Percentiles rank a stretch among this genome's conserved stretches.
These are phyloP conservation scores for Drosophila picticornis DNA, from an alignment of 2,888 invertebrate species.

Conservation along the genomic window DNA sequence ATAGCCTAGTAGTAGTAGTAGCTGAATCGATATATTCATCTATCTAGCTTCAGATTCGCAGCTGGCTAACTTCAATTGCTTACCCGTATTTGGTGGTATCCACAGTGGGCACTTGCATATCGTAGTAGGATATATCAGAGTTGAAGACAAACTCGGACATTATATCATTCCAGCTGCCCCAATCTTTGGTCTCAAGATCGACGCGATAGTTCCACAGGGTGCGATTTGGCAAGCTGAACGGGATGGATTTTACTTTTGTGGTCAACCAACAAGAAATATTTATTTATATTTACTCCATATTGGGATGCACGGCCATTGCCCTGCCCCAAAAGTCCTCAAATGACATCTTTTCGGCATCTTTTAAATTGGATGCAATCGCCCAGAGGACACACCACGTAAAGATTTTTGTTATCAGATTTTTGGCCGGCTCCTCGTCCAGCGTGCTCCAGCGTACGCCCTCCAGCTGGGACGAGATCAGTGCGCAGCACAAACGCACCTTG, in stretches of 20 bases:
- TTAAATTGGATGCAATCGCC: constrained; percentile 94
- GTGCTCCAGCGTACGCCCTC: constrained; percentile 87
- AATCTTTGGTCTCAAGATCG: constrained; percentile 89
- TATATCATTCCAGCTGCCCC: constrained; percentile 92
- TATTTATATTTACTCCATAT: constrained; percentile 64
- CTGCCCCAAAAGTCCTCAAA: constrained; percentile 90
- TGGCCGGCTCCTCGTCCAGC: constrained; percentile 86
- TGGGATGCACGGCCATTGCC: constrained; percentile 86
- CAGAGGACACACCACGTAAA: constrained; percentile 94
- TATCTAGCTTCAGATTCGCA: neutral
- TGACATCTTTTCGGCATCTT: constrained; percentile 88
- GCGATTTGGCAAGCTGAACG: constrained; percentile 88
- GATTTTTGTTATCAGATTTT: constrained; percentile 89
- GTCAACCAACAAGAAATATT: neutral
- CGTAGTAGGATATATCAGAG: constrained; percentile 91
- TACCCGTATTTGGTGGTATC: constrained; percentile 95
- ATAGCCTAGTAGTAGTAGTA: neutral
- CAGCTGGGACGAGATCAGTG: constrained; percentile 90
- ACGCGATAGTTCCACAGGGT: constrained; percentile 92
- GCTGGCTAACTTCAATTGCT: neutral
- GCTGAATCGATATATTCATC: neutral
- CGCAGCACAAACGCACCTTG: constrained; percentile 92
- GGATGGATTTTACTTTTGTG: too few species aligned
- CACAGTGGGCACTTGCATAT: constrained; percentile 95
- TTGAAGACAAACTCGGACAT: constrained; percentile 91